Evolutionary conservation across 2,113 vertebrate species (phyloP).

Genomic region (Scytalopus superciliaris): DNA sequence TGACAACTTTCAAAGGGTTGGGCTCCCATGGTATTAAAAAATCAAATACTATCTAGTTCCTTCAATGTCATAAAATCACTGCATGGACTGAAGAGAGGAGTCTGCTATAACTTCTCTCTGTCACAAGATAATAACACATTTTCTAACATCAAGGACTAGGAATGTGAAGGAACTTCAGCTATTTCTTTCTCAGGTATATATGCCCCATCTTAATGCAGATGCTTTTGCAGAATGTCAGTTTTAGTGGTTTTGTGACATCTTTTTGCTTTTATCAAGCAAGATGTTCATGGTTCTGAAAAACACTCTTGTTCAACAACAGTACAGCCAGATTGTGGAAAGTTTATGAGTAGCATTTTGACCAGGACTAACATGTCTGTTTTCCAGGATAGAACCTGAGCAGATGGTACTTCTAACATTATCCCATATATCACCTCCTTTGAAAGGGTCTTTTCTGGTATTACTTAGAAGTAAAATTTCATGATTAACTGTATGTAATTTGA

Average conservation of each 20-base stretch:
- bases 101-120: not conserved
- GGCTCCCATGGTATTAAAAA: not conserved
- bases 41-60: not conserved
- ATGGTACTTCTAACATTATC: too few relatives aligned
- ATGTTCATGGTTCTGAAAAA: too few relatives aligned
- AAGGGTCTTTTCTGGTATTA: too few relatives aligned
- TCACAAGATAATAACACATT: not conserved
- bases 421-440: too few relatives aligned
- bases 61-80: not conserved
- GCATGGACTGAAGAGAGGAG: not conserved
- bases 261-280: constrained; percentile 1
- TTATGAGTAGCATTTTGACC: too few relatives aligned
- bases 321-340: too few relatives aligned
- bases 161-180: not conserved
- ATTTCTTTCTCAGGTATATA: not conserved
- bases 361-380: too few relatives aligned
- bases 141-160: not conserved
- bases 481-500: too few relatives aligned
- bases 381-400: too few relatives aligned
- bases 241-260: constrained; percentile 13
- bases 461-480: too few relatives aligned
- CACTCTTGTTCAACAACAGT: too few relatives aligned
- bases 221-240: not conserved
- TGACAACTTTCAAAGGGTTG: constrained; percentile 64
- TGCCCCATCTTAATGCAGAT: not conserved